Conservation (phyloP, 2,797 vertebrate genomes). For the Melanotaenia maccullochi region DNA sequence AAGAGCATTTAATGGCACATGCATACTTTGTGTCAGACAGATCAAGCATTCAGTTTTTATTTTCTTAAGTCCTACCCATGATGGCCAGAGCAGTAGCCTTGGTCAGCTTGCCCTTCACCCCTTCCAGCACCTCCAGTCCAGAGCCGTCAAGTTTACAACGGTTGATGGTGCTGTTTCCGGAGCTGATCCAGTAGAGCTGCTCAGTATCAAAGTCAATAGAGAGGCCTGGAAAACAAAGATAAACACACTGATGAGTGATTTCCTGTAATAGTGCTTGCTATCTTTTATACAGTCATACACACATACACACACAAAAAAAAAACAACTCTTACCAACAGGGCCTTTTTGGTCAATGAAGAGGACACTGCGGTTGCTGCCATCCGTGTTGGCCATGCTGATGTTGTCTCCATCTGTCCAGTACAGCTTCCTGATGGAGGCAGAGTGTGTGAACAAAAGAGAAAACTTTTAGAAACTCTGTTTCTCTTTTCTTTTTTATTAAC, state of each 20-base stretch:
- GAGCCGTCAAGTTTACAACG: constrained; percentile 92
- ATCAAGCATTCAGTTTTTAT: background rate
- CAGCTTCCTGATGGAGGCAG: constrained; percentile 85
- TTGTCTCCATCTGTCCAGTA: constrained; percentile 98
- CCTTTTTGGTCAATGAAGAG: constrained; percentile 92
- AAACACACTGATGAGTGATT: constrained; percentile 7
- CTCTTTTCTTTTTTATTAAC: too few relatives aligned
- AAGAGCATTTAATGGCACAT: background rate
- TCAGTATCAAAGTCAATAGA: constrained; percentile 92
- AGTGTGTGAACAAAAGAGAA: background rate
- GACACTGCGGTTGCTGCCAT: constrained; percentile 89
- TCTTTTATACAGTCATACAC: constrained; percentile 2
- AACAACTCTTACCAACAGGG: constrained; percentile 87
- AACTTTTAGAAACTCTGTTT: constrained; percentile 1
- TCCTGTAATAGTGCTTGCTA: constrained; percentile 28
- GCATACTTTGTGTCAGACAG: background rate
- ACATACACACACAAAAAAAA: background rate
- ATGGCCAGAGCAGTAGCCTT: constrained; percentile 95
- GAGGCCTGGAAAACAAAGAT: constrained; percentile 81
- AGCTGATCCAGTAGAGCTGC: constrained; percentile 97
- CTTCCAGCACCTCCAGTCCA: constrained; percentile 86
- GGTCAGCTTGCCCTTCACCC: constrained; percentile 87
- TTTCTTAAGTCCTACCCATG: constrained; percentile 87
- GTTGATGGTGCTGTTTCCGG: constrained; percentile 92
- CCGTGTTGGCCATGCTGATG: constrained; percentile 96